Evolutionary conservation across 2,888 invertebrate genomes (phyloP), one percentile per base, ranked within the genome.

Genomic region (Tachina fera): DNA sequence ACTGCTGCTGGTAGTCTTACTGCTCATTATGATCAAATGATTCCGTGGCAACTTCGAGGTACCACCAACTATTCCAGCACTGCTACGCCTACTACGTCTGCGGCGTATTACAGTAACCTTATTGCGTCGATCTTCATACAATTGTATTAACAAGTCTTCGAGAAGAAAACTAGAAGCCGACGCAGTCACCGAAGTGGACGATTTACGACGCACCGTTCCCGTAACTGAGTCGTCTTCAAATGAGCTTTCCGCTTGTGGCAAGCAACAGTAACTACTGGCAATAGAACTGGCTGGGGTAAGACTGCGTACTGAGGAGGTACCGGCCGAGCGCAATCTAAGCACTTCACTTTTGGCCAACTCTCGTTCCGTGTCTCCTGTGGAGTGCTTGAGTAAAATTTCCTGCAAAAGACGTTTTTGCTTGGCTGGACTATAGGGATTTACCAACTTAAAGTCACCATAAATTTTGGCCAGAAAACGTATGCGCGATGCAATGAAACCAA

Each of bases 401-500:
- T 91, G 90, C 83, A 91, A 80, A 45, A 91, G 91, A 6, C 91
- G 89, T 8, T 91, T 91, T 71, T 91, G 92, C 53, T 91, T 90
- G 43, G 90, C 89, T 9, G 90, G 91, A 84, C 91, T 92, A 83
- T 92, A 92, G 13, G 92, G 92, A 89, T 92, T 92, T 70, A 90
- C 89, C 80, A 92, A 82, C 10, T 89, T 91, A 39, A 91, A 92
- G 72, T 91, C 91, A 51, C 89, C 91, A 89, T 91, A 92, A 58
- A 90, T 88, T 82, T 91, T 90, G 76, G 92, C 90, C 71, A 93
- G 87, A 49, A 90, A 89, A 16, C 92, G 92, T 22, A 93, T 91
- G 4, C 92, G 90, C 9, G 92, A 91, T 39, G 93, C 92, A 88
- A 93, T 93, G 71, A 91, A 92, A 71, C 93, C 93, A 84, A 93